phyloP scores from a whole-genome alignment of 2,888 invertebrate species.

The Sinopyrophorus schimmeli region DNA sequence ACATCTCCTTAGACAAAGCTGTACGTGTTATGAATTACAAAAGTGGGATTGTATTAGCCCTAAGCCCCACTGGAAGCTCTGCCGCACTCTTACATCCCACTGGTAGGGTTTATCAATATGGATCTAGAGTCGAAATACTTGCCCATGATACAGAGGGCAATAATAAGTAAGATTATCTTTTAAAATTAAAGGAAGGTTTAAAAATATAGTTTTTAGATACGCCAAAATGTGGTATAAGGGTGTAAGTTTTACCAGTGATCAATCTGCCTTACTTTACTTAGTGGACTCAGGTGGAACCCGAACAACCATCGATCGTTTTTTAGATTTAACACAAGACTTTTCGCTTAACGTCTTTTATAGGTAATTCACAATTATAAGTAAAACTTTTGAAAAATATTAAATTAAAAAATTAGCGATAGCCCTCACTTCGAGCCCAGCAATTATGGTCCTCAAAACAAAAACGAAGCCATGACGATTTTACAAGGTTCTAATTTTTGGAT shows the following conservation, averaged over 20 bases:
- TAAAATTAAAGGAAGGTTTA: background rate
- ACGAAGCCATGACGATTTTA: constrained; percentile 74
- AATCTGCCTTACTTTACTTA: constrained; percentile 83
- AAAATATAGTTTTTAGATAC: constrained; percentile 60
- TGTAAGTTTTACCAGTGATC: constrained; percentile 85
- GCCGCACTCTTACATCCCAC: constrained; percentile 86
- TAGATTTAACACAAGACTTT: constrained; percentile 83
- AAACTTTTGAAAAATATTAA: constrained; percentile 4
- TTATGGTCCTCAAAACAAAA: constrained; percentile 64
- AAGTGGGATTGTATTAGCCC: constrained; percentile 79
- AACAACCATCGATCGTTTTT: constrained; percentile 85
- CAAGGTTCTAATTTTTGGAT: constrained; percentile 78
- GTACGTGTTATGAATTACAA: constrained; percentile 74
- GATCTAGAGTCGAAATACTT: constrained; percentile 83
- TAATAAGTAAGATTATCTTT: constrained; percentile 67
- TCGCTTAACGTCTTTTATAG: constrained; percentile 82
- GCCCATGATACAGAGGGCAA: constrained; percentile 80
- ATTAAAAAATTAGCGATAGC: constrained; percentile 13
- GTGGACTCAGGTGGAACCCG: constrained; percentile 88
- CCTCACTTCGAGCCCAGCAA: constrained; percentile 23
- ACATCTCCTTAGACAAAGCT: constrained; percentile 79
- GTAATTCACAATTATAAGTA: constrained; percentile 47
- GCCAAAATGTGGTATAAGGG: constrained; percentile 95
- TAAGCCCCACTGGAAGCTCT: constrained; percentile 77
- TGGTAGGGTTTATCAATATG: constrained; percentile 83